Conservation (phyloP, 2,888 invertebrate species). For the Sisyra terminalis region DNA sequence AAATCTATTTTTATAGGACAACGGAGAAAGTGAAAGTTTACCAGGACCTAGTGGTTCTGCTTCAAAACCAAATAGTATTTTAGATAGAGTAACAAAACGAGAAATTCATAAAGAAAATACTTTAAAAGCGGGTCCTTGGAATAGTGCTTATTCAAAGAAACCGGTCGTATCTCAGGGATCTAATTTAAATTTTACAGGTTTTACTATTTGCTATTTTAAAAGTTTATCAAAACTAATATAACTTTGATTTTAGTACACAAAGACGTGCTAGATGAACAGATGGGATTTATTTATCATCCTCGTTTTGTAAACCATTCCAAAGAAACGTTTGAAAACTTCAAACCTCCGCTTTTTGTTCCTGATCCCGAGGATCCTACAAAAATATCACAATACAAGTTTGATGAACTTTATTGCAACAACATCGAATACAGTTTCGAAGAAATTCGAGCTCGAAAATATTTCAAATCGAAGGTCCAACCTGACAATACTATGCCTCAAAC, state of each 20-base stretch:
- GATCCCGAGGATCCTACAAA: constrained; percentile 43
- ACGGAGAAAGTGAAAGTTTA: constrained; percentile 15
- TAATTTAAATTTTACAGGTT: constrained; percentile 31
- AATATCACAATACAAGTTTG: constrained; percentile 51
- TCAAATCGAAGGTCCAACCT: constrained; percentile 2
- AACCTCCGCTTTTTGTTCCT: constrained; percentile 38
- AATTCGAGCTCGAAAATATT: constrained; percentile 33
- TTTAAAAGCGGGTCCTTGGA: constrained; percentile 55
- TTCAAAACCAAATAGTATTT: constrained; percentile 30
- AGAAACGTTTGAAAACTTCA: constrained; percentile 35
- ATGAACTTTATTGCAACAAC: constrained; percentile 42
- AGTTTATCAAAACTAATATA: background rate
- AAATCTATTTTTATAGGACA: constrained; percentile 24
- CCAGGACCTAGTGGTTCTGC: constrained; percentile 19
- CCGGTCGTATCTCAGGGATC: constrained; percentile 17
- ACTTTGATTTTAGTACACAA: constrained; percentile 36
- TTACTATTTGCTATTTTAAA: background rate
- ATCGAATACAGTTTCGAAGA: constrained; percentile 67
- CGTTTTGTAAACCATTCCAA: constrained; percentile 20
- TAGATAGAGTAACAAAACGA: constrained; percentile 35
- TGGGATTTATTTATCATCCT: constrained; percentile 12
- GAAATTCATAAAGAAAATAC: constrained; percentile 50
- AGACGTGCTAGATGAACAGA: constrained; percentile 34
- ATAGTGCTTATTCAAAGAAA: constrained; percentile 26
- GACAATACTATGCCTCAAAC: too few relatives aligned